Base-by-base conservation (phyloP, 2,797 vertebrate species). In the Hyperoplus lanceolatus region DNA sequence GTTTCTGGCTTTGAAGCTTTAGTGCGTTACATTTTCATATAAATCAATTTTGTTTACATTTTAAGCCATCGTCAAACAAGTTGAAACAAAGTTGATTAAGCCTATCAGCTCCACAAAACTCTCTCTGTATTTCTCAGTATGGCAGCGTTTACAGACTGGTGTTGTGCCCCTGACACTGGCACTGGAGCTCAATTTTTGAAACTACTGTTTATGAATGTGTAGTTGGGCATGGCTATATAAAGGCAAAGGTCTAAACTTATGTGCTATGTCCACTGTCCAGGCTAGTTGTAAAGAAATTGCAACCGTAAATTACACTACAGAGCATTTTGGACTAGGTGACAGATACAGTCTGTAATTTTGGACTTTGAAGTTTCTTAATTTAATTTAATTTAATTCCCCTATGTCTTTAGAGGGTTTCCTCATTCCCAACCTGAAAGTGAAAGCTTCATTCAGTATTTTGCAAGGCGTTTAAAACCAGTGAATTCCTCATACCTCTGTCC, bases 401-500 rank as follows among this genome's bases (percentile, higher is more conserved):
- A 29, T 29, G 5, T 6, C 1, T 60, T 67, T 53, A 8, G 39
- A 55, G 62, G 70, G 39, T 78, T 84, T 74, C 18, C 41, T 70
- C 6, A 60, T 60, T 72, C 41, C 42, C 50, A 60, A n/a, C 45
- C 49, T 57, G 0, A 81, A 85, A 75, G 48, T 21, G 46, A 82
- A 81, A 81, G 61, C 83, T 84, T 71, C 51, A 85, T 84, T 80
- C n/a, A 65, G 70, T 81, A 29, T 85, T 66, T 76, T 83, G 38
- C 18, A 66, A 83, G 61, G 12, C 36, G 50, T 82, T 87, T 48
- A 42, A 80, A 74, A 84, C 50, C 60, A 85, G 76, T 9, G 57
- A 88, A 85, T 80, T 74, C 41, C 66, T 74, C 70, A 64, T 41
- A 50, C 73, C 66, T 75, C 86, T 63, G 81, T 86, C 80, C 88